Base-by-base conservation (phyloP, 2,113 vertebrate genomes). In the Garra rufa region DNA sequence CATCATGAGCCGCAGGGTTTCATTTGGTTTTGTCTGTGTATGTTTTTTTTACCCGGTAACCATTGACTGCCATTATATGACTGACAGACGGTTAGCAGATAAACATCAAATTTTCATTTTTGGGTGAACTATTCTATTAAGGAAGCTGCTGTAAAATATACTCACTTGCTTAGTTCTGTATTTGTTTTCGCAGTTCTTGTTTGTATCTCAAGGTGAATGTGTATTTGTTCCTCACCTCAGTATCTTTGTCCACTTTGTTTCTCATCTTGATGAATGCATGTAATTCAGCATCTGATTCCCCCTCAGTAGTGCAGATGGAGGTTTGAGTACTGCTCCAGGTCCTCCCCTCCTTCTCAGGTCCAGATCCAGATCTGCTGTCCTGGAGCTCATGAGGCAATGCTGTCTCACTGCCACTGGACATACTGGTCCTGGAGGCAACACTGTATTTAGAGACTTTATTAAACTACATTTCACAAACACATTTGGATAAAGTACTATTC, bases 261-360 rank as follows among this genome's bases (percentile, higher is more conserved):
- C 97, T 95, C 90, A 95, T 90, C 73, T 91, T 94, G 4, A 98
- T 96, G 85, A 97, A 93, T 83, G 95, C 95, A 87, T 97, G 94
- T 26, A 98, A 87, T 87, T 97, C 89, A 43, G 92, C 87, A 90
- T 98, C 97, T 0, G 96, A 95, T 0, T 96, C 95, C 0, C 93
- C 92, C 48, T 95, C 94, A 13, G 38, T 76, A 17, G 55, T 41
- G 0, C 90, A 93, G 87, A 94, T 93, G 17, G 65, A 69, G 61
- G 90, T 95, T 85, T 0, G 89, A 75, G 0, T 90, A 92, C 30
- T 57, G 84, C 48, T 89, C 50, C 24, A 76, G n/a, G 1, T 24
- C 3, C 81, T 81, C 0, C 87, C 19, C 95, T 95, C 90, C 93
- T 92, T 19, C 94, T 94, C 87, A 93, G 93, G 5, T 92, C 94